Percentiles rank a stretch among this genome's conserved stretches.
Evolutionary conservation across 2,113 vertebrate genomes (phyloP).

Genomic region (Protomyctophum bolini): DNA sequence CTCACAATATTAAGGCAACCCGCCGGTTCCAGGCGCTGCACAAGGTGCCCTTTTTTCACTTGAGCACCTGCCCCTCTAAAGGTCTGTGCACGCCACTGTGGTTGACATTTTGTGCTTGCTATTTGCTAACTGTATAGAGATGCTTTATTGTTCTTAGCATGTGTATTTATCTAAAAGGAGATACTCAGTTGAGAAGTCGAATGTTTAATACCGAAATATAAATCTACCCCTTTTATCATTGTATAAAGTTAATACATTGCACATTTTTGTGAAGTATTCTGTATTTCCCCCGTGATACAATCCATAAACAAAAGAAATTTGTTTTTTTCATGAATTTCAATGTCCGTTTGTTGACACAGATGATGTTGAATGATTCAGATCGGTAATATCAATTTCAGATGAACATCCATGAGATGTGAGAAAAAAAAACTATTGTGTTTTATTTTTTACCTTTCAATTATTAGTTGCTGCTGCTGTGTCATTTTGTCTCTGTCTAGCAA

Average conservation of each 20-base stretch:
- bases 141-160: neutral
- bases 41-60: no score
- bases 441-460: no score
- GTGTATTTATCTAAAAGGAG: no score
- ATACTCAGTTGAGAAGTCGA: no score
- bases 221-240: neutral
- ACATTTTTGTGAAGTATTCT: conserved; percentile 5
- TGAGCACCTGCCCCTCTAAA: no score
- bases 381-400: neutral
- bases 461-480: conserved; percentile 36
- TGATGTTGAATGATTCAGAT: neutral
- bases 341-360: neutral
- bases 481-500: conserved; percentile 37
- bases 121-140: conserved; percentile 30
- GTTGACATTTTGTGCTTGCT: conserved; percentile 18
- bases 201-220: conserved; percentile 1
- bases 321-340: conserved; percentile 19
- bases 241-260: no score
- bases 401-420: conserved; percentile 1
- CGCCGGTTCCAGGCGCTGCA: no score
- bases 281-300: neutral
- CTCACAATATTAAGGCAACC: no score
- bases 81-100: no score
- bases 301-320: conserved; percentile 15
- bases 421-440: no score